Evolutionary conservation across 2,113 vertebrate genomes (phyloP), one percentile per base, ranked within the genome.

Genomic region (Chlorodrepanis virens): DNA sequence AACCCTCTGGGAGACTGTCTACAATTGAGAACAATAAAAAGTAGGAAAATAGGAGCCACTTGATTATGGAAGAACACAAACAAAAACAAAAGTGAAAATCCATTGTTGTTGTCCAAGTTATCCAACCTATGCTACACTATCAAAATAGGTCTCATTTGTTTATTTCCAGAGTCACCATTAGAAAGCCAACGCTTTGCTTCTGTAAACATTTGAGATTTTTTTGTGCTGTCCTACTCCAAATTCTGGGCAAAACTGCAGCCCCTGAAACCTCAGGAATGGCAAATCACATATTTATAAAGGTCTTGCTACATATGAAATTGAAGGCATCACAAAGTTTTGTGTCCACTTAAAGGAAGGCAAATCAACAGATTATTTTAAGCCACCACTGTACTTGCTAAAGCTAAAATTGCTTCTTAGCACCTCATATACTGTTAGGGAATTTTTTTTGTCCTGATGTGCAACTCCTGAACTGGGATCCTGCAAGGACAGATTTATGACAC

Each of bases 1-100:
- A 98, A 19, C 98, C 98, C 21, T 96, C 85, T 9, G 98, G 98
- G 77, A 99, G 97, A 71, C 69, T 92, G 75, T 97, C 98, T 99
- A 96, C 50, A 83, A 53, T 49, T 1, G 1, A 85, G 47, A 87
- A 89, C 6, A 69, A 40, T 28, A 80, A 79, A 68, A 87, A 84
- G 20, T 7, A 75, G 47, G 37, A 70, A 83, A 78, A 89, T 0
- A 71, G 14, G 31, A 82, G 39, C 77, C 78, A 84, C 9, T 37
- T 70, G 23, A 57, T 54, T 74, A 68, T 10, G 29, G 42, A 87
- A 83, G 24, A 81, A 40, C 35, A 80, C 12, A 59, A 83, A 42
- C 1, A 50, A 14, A 10, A 75, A 56, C 44, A 71, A 19, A 74
- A 63, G 6, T 54, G 23, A 70, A 75, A 77, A 64, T 12, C 63